phyloP scores from a whole-genome alignment of 2,113 vertebrate genomes.

The Ictalurus furcatus region DNA sequence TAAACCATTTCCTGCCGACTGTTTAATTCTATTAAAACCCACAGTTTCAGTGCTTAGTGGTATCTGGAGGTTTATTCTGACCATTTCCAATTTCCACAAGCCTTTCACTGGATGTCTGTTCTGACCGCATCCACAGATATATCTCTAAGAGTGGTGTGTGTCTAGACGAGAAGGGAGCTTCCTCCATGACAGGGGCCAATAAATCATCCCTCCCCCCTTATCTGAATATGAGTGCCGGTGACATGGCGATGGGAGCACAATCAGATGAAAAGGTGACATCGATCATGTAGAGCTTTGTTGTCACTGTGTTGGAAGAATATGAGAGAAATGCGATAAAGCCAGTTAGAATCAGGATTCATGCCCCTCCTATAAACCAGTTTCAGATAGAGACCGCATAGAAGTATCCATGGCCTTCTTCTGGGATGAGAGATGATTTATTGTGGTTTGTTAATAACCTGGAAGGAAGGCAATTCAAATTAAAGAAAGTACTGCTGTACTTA shows the following conservation, averaged over 20 bases:
- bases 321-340: constrained; percentile 44
- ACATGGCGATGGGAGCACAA: constrained; percentile 48
- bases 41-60: neutral
- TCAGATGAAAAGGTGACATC: constrained; percentile 55
- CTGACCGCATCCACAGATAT: constrained; percentile 38
- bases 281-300: constrained; percentile 49
- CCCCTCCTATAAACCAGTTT: neutral
- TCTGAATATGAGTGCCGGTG: constrained; percentile 47
- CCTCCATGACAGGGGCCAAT: constrained; percentile 46
- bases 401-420: constrained; percentile 3
- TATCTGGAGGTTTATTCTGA: constrained; percentile 16
- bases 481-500: constrained; percentile 18
- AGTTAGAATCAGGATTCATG: constrained; percentile 23
- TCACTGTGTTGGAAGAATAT: constrained; percentile 34
- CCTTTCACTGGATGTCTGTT: constrained; percentile 45
- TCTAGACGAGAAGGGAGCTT: constrained; percentile 43
- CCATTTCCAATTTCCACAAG: constrained; percentile 12
- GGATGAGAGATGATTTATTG: constrained; percentile 35
- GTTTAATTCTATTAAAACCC: constrained; percentile 17
- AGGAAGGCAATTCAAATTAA: constrained; percentile 28
- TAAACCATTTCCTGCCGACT: constrained; percentile 24
- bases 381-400: constrained; percentile 15
- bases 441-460: constrained; percentile 26
- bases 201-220: constrained; percentile 54
- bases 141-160: constrained; percentile 43